A percentile compares a stretch with the other conserved stretches of the same genome.
Conservation (phyloP, 2,888 invertebrate genomes). For the Oscheius myriophilus region DNA sequence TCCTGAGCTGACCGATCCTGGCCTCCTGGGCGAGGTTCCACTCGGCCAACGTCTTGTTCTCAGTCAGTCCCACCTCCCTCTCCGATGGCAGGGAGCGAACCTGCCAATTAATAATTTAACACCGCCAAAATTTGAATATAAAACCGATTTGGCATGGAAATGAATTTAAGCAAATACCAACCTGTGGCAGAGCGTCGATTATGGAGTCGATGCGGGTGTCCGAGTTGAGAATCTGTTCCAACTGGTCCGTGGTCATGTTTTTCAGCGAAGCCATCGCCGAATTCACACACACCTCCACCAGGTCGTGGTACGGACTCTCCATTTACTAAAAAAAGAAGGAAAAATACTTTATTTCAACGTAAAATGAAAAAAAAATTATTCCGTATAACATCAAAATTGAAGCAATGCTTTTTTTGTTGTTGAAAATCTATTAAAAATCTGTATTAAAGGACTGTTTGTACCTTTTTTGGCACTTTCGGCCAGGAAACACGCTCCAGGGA, state of each 20-base stretch:
- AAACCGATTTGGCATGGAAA: not conserved
- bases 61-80: slow-evolving; percentile 86
- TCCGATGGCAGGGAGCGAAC: slow-evolving; percentile 81
- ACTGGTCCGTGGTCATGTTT: slow-evolving; percentile 61
- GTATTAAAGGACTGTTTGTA: too few relatives aligned
- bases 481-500: too few relatives aligned
- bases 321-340: not conserved
- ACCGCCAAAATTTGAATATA: not conserved
- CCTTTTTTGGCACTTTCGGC: too few relatives aligned
- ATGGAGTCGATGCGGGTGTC: slow-evolving; percentile 55
- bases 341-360: too few relatives aligned
- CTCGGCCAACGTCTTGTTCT: slow-evolving; percentile 89
- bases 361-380: too few relatives aligned
- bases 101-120: slow-evolving; percentile 73
- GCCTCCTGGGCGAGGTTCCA: slow-evolving; percentile 87
- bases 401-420: too few relatives aligned
- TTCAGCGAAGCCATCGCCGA: slow-evolving; percentile 29
- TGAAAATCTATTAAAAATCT: too few relatives aligned
- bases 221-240: slow-evolving; percentile 55
- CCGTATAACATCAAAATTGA: too few relatives aligned
- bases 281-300: slow-evolving; percentile 26
- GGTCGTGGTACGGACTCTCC: slow-evolving; percentile 13
- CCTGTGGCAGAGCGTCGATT: slow-evolving; percentile 63
- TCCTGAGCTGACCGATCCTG: slow-evolving; percentile 81
- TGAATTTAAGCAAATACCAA: too few relatives aligned